Base-by-base conservation (phyloP, 2,888 invertebrate genomes). In the Dicranocentrus wangi region DNA sequence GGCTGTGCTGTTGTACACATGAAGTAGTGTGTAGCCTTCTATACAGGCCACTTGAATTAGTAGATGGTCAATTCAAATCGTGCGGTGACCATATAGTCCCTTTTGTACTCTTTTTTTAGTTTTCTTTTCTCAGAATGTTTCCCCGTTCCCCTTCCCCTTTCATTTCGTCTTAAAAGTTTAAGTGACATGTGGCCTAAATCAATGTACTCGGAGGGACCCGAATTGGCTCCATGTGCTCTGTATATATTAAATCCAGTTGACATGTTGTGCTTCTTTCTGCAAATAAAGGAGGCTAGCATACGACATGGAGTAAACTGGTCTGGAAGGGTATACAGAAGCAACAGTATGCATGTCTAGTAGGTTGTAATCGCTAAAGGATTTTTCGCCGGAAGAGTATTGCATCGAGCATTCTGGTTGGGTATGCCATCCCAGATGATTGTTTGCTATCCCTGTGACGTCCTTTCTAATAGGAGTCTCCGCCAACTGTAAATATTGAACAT, bases 131-230 rank as follows among this genome's bases (percentile, higher is more conserved):
- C 60, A 42, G 3, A 13, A 17, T 55, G 69, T 19, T 58, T n/a
- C n/a, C n/a, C n/a, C n/a, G n/a, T n/a, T n/a, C n/a, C n/a, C n/a
- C n/a, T n/a, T n/a, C 47, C 42, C 25, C 58, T 47, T 60, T 58
- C 60, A 65, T 65, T 73, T 73, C 55, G 39, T 42, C 43, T 75
- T 55, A 66, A 66, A 75, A 75, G 42, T 55, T 75, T 75, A 65
- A 75, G 75, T 75, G 66, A 65, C 75, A 75, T 71, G 65, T 75
- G 75, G 63, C 65, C 73, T 55, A 42, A 75, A 75, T 75, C 55
- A 66, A n/a, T n/a, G n/a, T n/a, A n/a, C n/a, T n/a, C n/a, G n/a
- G n/a, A n/a, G n/a, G n/a, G n/a, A n/a, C n/a, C n/a, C n/a, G n/a
- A n/a, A n/a, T n/a, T n/a, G n/a, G n/a, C n/a, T n/a, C n/a, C n/a